Percentiles rank a stretch among this genome's conserved stretches.
phyloP scores from a whole-genome alignment of 2,888 invertebrate genomes.

The Sclerodermus sp. region DNA sequence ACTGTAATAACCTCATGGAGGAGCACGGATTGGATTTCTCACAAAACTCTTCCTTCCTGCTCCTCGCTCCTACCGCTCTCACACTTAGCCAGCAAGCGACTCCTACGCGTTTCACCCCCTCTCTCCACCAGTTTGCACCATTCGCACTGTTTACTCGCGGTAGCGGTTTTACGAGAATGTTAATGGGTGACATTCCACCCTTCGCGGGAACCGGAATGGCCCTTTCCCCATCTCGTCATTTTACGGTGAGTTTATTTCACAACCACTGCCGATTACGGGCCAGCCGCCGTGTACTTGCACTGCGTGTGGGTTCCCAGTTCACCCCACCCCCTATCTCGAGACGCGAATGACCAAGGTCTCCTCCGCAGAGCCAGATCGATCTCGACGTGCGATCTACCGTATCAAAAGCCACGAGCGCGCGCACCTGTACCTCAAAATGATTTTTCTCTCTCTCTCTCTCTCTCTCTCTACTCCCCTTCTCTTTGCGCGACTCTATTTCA shows the following conservation, averaged over 20 bases:
- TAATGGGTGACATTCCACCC: constrained; percentile 54
- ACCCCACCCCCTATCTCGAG: too few relatives aligned
- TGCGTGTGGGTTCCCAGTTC: too few relatives aligned
- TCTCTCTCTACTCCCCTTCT: too few relatives aligned
- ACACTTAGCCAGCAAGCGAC: too few relatives aligned
- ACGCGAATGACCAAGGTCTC: too few relatives aligned
- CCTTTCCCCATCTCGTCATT: constrained; percentile 25
- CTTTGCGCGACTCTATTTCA: too few relatives aligned
- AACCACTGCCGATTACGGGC: constrained; percentile 22
- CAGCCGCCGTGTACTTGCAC: background rate
- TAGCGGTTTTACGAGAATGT: constrained; percentile 51
- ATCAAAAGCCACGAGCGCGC: constrained; percentile 10
- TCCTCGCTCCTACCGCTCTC: constrained; percentile 14
- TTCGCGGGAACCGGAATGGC: constrained; percentile 16
- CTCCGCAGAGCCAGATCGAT: too few relatives aligned
- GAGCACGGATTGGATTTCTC: constrained; percentile 49
- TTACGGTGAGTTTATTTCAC: constrained; percentile 34
- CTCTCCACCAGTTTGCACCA: constrained; percentile 39
- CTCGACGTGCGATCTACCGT: too few relatives aligned
- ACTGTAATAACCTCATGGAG: constrained; percentile 50
- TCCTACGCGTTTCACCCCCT: constrained; percentile 15
- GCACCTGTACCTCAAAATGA: too few relatives aligned
- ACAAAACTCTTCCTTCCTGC: constrained; percentile 35
- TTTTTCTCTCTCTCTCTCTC: too few relatives aligned
- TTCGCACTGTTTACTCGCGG: constrained; percentile 47